A percentile compares a stretch with the other conserved stretches of the same genome.
phyloP scores from a whole-genome alignment of 2,797 vertebrate species.

The Chaetophractus vellerosus region DNA sequence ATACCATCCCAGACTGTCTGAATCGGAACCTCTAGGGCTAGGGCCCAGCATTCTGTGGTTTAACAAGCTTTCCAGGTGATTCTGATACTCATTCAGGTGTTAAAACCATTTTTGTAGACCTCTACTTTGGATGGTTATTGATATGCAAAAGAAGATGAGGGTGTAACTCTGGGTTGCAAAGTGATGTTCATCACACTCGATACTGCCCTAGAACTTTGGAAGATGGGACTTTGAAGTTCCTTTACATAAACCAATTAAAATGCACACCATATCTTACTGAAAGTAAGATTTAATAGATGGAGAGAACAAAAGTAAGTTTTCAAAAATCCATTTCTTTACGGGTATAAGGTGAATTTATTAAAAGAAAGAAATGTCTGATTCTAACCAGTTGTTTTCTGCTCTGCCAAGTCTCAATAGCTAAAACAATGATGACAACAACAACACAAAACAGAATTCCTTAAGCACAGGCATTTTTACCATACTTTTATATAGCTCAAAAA shows the following conservation, averaged over 20 bases:
- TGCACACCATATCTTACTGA: background rate
- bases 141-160: conserved; percentile 30
- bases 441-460: conserved; percentile 14
- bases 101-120: background rate
- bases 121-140: conserved; percentile 39
- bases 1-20: background rate
- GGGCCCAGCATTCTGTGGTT: background rate
- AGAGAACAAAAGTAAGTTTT: conserved; percentile 11
- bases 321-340: background rate
- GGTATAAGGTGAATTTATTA: conserved; percentile 18
- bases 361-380: conserved; percentile 46
- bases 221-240: conserved; percentile 11
- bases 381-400: background rate
- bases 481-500: conserved; percentile 19
- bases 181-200: background rate
- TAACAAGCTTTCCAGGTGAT: conserved; percentile 1
- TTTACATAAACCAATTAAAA: conserved; percentile 57
- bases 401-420: background rate
- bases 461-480: background rate
- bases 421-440: background rate
- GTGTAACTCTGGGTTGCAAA: conserved; percentile 2
- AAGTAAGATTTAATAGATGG: conserved; percentile 54
- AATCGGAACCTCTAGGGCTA: background rate
- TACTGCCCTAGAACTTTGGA: conserved; percentile 37
- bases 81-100: background rate